A percentile compares a stretch with the other conserved stretches of the same genome.
Evolutionary conservation across 2,888 invertebrate genomes (phyloP).

Genomic region (Catocala fraxini): DNA sequence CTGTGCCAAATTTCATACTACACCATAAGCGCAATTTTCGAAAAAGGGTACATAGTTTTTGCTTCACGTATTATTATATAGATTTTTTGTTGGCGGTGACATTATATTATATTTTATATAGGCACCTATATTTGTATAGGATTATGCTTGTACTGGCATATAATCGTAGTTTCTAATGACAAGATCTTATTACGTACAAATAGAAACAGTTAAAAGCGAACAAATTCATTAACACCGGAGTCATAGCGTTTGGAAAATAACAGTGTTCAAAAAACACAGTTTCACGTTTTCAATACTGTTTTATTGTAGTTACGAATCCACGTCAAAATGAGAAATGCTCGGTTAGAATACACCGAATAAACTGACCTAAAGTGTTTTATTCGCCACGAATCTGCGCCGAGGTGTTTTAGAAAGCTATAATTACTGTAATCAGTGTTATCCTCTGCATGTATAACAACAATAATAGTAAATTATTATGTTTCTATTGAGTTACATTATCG

Average conservation of each 20-base stretch:
- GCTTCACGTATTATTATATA: no score
- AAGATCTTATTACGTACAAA: background rate
- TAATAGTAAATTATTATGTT: conserved; percentile 56
- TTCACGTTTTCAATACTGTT: conserved; percentile 6
- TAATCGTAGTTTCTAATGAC: background rate
- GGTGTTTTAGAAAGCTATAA: conserved; percentile 46
- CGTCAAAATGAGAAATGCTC: conserved; percentile 12
- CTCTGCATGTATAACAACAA: conserved; percentile 49
- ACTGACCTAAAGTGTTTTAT: conserved; percentile 40
- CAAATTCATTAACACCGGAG: background rate
- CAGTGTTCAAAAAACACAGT: background rate
- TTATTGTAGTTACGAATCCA: conserved; percentile 10
- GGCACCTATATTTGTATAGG: background rate
- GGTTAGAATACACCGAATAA: conserved; percentile 19
- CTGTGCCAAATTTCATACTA: no score
- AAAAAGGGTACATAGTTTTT: no score
- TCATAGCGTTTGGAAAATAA: background rate
- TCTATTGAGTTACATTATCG: conserved; percentile 63
- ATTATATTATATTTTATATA: no score
- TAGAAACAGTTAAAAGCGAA: background rate
- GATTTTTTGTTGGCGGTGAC: no score
- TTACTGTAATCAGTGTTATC: conserved; percentile 34
- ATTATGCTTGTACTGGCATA: background rate
- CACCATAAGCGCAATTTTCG: no score
- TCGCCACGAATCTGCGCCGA: conserved; percentile 14